A percentile compares a stretch with the other conserved stretches of the same genome.
phyloP scores from a whole-genome alignment of 1,140 invertebrate genomes.

The Lithobius niger region DNA sequence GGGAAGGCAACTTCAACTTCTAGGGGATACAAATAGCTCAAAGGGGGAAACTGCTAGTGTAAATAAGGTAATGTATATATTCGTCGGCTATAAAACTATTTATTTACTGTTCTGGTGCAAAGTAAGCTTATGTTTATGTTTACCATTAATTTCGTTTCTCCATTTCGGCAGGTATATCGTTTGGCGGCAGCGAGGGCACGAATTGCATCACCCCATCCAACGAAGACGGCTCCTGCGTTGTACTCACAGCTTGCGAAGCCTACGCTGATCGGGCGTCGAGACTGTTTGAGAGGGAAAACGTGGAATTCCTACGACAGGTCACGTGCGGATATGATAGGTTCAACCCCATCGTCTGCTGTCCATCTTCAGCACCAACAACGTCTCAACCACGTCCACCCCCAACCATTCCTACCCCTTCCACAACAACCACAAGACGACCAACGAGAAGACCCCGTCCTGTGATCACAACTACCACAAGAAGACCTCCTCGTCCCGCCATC shows the following conservation, averaged over 20 bases:
- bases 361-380: slow-evolving; percentile 10
- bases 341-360: slow-evolving; percentile 41
- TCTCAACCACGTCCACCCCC: neutral
- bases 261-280: neutral
- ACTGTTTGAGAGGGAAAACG: slow-evolving; percentile 1
- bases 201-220: neutral
- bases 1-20: no score
- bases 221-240: neutral
- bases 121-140: no score
- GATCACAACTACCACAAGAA: no score
- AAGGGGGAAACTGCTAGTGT: no score
- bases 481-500: no score
- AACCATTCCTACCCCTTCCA: neutral
- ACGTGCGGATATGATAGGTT: slow-evolving; percentile 38
- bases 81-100: no score
- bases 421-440: no score
- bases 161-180: neutral
- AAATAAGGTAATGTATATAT: no score
- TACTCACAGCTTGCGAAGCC: neutral
- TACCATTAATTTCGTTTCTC: no score
- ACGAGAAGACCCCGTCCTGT: no score
- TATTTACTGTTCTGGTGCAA: no score
- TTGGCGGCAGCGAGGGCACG: neutral
- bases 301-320: slow-evolving; percentile 34
- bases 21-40: no score